Evolutionary conservation across 2,113 vertebrate genomes (phyloP).

Genomic region (Neolamprologus variostigma): DNA sequence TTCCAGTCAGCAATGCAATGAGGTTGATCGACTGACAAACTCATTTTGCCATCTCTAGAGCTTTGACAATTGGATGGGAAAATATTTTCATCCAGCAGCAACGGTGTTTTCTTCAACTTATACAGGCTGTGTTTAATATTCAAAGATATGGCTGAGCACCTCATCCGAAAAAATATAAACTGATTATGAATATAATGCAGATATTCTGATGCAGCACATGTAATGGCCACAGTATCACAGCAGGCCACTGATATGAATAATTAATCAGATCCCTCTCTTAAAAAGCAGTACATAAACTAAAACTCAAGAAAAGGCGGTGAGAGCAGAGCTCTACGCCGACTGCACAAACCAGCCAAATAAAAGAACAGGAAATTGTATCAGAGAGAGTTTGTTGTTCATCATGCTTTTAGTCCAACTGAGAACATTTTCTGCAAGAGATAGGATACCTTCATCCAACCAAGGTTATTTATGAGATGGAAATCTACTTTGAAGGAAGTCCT

Average conservation of each 20-base stretch:
- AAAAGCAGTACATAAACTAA: not conserved
- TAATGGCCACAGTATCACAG: not conserved
- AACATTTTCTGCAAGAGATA: constrained; percentile 18
- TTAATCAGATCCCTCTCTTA: not conserved
- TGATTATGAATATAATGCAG: constrained; percentile 15
- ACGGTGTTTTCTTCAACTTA: not conserved
- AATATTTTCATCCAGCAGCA: not conserved
- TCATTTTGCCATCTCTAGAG: not conserved
- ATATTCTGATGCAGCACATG: constrained; percentile 16
- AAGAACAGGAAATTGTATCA: constrained; percentile 18
- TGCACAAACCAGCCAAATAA: not conserved
- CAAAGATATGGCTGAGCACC: not conserved
- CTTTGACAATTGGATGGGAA: not conserved
- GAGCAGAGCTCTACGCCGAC: not conserved
- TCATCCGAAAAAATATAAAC: not conserved
- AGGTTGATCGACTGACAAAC: not conserved
- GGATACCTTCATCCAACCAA: not conserved
- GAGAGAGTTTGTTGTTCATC: not conserved
- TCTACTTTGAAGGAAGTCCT: not conserved
- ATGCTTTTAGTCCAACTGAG: not conserved
- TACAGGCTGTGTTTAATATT: not conserved
- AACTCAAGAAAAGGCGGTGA: not conserved
- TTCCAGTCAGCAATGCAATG: not conserved
- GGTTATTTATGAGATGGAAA: not conserved
- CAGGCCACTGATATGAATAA: constrained; percentile 4